These are phyloP conservation scores for Didymodactylos carnosus DNA, from an alignment of 2,888 invertebrate species.

Conservation along the genomic window DNA sequence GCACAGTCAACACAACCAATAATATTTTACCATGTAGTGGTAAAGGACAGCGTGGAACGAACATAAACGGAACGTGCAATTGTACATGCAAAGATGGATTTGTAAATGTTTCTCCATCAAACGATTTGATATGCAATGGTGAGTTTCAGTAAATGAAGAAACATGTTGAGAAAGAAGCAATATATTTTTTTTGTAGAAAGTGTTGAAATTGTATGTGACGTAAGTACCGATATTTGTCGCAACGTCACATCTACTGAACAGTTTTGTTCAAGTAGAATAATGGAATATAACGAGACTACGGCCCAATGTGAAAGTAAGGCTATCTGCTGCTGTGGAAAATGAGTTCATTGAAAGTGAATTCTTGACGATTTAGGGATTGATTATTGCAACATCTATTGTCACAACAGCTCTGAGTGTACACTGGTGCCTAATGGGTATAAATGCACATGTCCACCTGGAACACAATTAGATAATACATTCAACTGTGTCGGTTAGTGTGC, in stretches of 20 bases:
- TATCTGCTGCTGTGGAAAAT: too few species aligned
- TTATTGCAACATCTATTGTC: background rate
- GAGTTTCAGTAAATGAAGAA: too few species aligned
- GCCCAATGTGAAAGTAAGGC: too few species aligned
- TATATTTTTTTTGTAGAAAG: too few species aligned
- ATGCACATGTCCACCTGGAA: background rate
- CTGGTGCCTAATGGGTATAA: background rate
- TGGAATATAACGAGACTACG: too few species aligned
- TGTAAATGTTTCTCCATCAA: background rate
- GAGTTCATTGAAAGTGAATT: too few species aligned
- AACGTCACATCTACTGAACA: too few species aligned
- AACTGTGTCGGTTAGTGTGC: background rate
- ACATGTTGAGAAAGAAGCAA: too few species aligned
- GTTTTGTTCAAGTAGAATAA: too few species aligned
- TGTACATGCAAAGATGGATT: background rate
- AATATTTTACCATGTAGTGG: background rate
- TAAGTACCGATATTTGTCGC: background rate
- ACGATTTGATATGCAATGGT: background rate
- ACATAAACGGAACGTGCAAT: background rate
- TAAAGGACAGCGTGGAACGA: background rate
- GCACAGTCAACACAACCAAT: background rate
- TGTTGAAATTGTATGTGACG: background rate
- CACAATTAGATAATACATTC: background rate
- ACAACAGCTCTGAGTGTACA: background rate
- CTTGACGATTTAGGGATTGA: too few species aligned